Base-by-base conservation (phyloP, 1,140 invertebrate genomes). In the Drosophila watanabei region DNA sequence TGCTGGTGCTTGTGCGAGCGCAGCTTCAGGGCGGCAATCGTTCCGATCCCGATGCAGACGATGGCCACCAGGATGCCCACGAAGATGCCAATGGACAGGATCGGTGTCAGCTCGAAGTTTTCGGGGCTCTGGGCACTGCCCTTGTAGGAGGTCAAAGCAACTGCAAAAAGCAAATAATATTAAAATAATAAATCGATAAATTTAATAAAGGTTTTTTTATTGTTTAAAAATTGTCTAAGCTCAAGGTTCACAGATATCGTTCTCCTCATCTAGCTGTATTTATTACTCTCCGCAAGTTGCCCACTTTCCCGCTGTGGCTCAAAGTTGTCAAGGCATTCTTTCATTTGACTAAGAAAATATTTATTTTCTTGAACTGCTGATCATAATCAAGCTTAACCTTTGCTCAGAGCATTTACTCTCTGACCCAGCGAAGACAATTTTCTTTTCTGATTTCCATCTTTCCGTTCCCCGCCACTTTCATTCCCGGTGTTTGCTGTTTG, bases 51-150 rank as follows among this genome's bases (percentile, higher is more conserved):
- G 54, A 96, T 94, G 51, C 96, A 93, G 13, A 97, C 94, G 30
- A 97, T 94, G 32, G 95, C 96, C 41, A 95, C 95, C 37, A 97
- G 94, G 62, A 96, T 94, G 18, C 96, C 96, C 65, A 97, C 95
- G 70, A 97, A 94, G 45, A 96, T 95, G 28, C 96, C 96, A 86
- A 93, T 89, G 28, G 93, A 93, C 18, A 97, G 94, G 58, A 97
- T 94, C 30, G 97, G 96, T 41, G 96, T 97, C 65, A 97, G 94
- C 86, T 96, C 95, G 78, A 97, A 95, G 80, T 94, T 94, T 18
- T 78, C 88, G 2, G 75, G 62, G 54, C 94, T 94, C 75, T 94
- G 95, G 8, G 82, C 76, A 39, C 94, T 94, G 75, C 95, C 95
- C 94, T 94, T 94, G 82, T 94, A 94, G 13, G 91, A 93, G 30